Base-by-base conservation (phyloP, 2,113 vertebrate genomes). In the Motacilla alba region DNA sequence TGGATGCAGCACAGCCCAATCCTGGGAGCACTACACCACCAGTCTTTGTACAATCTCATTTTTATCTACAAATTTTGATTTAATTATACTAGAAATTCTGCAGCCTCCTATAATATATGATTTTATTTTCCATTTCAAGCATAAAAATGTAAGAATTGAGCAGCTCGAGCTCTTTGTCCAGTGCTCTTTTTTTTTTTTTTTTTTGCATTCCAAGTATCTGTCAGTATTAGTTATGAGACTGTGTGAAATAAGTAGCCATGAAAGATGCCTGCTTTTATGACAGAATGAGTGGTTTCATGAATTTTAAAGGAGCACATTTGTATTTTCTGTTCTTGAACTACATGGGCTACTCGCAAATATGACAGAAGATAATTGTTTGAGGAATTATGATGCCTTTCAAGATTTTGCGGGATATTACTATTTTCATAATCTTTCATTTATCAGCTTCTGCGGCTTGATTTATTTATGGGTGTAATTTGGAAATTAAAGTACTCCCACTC, bases 1-100 rank as follows among this genome's bases (percentile, higher is more conserved):
- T 98, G 97, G 98, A 98, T 98, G 97, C 97, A 98, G 97, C 97
- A 98, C 97, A 98, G 97, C 90, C 95, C 94, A 97, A 91, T 98
- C 97, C 91, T 96, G 93, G 77, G 81, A 95, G 91, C 92, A 76
- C 58, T 94, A 62, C 89, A 95, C 81, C 87, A 97, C 90, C 91
- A 92, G 87, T 96, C 84, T 97, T 97, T 97, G 87, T 91, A 96
- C 89, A 97, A 95, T 97, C 95, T 98, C 94, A 95, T 97, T 97
- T 97, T 98, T 96, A 98, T 97, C 96, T 97, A 90, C 92, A 79
- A 97, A 97, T 97, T 98, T 98, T 98, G 96, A 97, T 98, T 96
- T 98, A 76, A 97, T 97, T 98, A 95, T 30, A 78, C 73, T 78
- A 95, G 90, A 94, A 98, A 97, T 97, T 96, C 68, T 87, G 93